phyloP scores from a whole-genome alignment of 23 tunicate species.

The Halocynthia roretzi region DNA sequence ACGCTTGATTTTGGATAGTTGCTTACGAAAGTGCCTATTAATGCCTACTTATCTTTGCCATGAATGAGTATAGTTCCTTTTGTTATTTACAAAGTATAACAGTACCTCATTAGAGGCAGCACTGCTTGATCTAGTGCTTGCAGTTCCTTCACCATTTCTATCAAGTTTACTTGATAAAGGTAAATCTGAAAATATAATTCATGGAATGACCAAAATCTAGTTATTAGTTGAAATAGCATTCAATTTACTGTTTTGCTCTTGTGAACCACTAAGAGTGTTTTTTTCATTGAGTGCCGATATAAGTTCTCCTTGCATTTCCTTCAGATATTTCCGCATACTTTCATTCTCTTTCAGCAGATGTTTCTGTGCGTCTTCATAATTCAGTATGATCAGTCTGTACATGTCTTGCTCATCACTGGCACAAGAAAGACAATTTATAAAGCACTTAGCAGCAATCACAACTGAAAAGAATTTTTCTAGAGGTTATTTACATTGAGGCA shows the following conservation, averaged over 20 bases:
- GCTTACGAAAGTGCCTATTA: too few species aligned
- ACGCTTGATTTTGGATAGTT: too few species aligned
- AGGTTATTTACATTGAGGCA: too few species aligned
- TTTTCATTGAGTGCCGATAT: slow-evolving; percentile 70
- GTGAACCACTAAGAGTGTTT: background rate
- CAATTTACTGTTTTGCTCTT: slow-evolving; percentile 3
- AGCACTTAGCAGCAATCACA: too few species aligned
- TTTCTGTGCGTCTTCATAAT: slow-evolving; percentile 79
- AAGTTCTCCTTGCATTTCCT: slow-evolving; percentile 87
- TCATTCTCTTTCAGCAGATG: slow-evolving; percentile 67
- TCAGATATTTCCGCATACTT: slow-evolving; percentile 67
- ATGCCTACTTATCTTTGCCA: too few species aligned
- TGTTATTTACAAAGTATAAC: too few species aligned
- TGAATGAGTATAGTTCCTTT: too few species aligned
- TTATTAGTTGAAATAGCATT: background rate
- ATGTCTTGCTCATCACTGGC: slow-evolving; percentile 77
- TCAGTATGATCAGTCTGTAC: slow-evolving; percentile 73
- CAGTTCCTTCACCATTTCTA: background rate
- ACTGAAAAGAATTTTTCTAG: too few species aligned
- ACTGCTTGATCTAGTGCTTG: slow-evolving; percentile 5
- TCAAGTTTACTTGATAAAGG: background rate
- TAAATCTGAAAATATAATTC: too few species aligned
- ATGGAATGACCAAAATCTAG: too few species aligned
- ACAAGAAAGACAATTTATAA: background rate
- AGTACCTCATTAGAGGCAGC: background rate